Evolutionary conservation across 1,140 invertebrate species (phyloP), one percentile per base, ranked within the genome.

Genomic region (Teleopsis dalmanni): DNA sequence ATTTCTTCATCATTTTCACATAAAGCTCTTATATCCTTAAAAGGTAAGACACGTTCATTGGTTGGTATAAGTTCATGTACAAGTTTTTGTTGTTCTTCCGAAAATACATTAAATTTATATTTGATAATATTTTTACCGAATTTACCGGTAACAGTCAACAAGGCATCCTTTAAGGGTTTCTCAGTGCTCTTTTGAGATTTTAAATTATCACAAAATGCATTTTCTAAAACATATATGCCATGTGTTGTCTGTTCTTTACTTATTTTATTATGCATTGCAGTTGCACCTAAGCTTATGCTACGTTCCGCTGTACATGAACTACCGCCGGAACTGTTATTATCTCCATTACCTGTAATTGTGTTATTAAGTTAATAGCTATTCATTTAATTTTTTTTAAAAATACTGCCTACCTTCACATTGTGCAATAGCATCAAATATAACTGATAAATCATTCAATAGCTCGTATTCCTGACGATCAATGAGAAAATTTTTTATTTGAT

Each of bases 41-140:
- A 69, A 2, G 63, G 66, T 19, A 59, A 46, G 3, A 61, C 62
- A 2, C 65, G 58, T 47, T 68, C 65, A 25, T 58, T 62, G 35
- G 53, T 52, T 0, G 65, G 66, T 25, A 69, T 69, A 0, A 70
- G 38, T 31, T 70, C 63, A 1, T 56, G 55, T 2, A 70, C 65
- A 11, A 69, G 40, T 37, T 66, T 62, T 37, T 69, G 62, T 41
- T 56, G 51, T 35, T 69, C 66, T 38, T 70, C 66, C 19, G 59
- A 62, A 34, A 70, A 70, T 25, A 70, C 66, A 42, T 69, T 70
- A 43, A 70, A 70, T 52, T 69, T 69, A 33, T 70, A 70, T 34
- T 70, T 69, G 4, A 70, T 69, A 35, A 70, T 70, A 47, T 70
- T 70, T 44, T 70, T 69, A 6, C 66, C 66, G 44, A 70, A 70